Base-by-base conservation (phyloP, 2,888 invertebrate genomes). In the Acronicta leporina region DNA sequence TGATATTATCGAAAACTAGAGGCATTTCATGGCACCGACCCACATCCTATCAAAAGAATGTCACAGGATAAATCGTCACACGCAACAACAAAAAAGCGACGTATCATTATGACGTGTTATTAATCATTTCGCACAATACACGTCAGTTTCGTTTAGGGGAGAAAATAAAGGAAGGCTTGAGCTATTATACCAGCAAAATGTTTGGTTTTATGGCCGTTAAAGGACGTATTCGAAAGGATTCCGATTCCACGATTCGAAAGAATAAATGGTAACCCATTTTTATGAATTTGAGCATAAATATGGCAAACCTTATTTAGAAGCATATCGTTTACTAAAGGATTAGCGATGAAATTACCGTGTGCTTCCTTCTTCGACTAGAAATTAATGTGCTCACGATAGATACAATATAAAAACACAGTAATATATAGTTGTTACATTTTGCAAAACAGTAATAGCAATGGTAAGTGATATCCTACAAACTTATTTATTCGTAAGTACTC, bases 81-180 rank as follows among this genome's bases (percentile, higher is more conserved):
- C 68, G 68, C 66, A 56, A 70, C 68, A 50, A 63, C 72, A 80
- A 87, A 88, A 90, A 91, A 89, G 78, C 73, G 79, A 82, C 87
- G 84, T 87, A 89, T 92, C 92, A 91, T 89, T 91, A 91, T 87
- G 85, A 86, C 82, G 62, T 48, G 76, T 81, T 86, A 93, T 94
- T 91, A 92, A 93, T 93, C 92, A 93, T 88, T 85, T 89, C 82
- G 80, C 89, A 94, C 93, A 94, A 93, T 92, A 87, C 86, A 83
- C 78, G 91, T 87, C 90, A 84, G 83, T 80, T 79, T 68, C 63
- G 77, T 73, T 75, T 73, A 80, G 86, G 89, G 90, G 86, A 81
- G 74, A 79, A 79, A 79, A 88, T 85, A 88, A 88, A 88, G 80
- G 84, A 88, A 89, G 88, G 89, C 87, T 91, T 92, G 78, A 85